These are phyloP conservation scores for Amitus sp. DNA, from an alignment of 2,888 invertebrate genomes.

Conservation along the genomic window DNA sequence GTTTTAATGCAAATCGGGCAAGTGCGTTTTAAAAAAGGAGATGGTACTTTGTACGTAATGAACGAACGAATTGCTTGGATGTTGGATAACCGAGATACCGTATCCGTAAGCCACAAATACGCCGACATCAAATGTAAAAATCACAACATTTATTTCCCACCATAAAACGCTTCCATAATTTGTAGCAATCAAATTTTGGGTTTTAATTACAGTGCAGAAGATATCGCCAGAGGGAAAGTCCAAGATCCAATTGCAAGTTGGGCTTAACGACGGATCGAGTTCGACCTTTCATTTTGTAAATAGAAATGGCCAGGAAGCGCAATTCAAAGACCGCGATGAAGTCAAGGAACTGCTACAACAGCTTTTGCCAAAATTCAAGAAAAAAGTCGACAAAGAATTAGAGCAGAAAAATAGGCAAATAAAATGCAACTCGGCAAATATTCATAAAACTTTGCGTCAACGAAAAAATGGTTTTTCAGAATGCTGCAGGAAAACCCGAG, in stretches of 20 bases:
- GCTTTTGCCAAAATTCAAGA: conserved; percentile 91
- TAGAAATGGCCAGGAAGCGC: conserved; percentile 82
- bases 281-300: conserved; percentile 98
- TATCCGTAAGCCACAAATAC: conserved; percentile 92
- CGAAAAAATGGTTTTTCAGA: conserved; percentile 64
- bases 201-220: conserved; percentile 82
- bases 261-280: conserved; percentile 91
- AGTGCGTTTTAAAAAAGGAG: conserved; percentile 95
- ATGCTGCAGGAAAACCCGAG: conserved; percentile 90
- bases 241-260: conserved; percentile 97
- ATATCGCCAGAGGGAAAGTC: conserved; percentile 97
- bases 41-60: conserved; percentile 96
- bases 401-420: conserved; percentile 84
- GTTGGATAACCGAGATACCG: conserved; percentile 90
- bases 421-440: background rate
- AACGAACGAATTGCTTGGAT: conserved; percentile 96
- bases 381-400: conserved; percentile 89
- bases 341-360: conserved; percentile 93
- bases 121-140: conserved; percentile 92
- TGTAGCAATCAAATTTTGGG: too few species aligned
- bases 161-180: too few species aligned
- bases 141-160: too few species aligned
- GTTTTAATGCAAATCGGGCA: conserved; percentile 91
- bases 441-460: too few species aligned
- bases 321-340: conserved; percentile 89